phyloP scores from a whole-genome alignment of 2,113 vertebrate genomes.

The Xenus cinereus region DNA sequence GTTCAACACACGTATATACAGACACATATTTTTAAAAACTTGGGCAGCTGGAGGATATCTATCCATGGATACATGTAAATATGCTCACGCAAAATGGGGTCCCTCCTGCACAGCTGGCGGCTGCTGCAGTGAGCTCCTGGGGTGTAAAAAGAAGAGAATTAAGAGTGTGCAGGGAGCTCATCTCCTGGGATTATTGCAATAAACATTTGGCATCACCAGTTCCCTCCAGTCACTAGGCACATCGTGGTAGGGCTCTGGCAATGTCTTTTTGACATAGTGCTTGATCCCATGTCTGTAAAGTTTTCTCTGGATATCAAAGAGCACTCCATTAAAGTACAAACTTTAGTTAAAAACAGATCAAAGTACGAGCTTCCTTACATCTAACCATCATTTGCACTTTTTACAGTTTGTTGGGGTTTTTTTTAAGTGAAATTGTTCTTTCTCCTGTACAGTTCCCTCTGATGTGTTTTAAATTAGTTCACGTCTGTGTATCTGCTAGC shows the following conservation, averaged over 20 bases:
- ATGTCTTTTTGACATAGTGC: neutral
- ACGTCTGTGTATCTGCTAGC: neutral
- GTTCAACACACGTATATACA: neutral
- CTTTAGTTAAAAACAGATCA: neutral
- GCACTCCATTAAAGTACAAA: neutral
- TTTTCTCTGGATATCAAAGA: neutral
- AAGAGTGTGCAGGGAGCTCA: neutral
- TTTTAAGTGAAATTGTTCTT: neutral
- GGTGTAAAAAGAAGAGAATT: neutral
- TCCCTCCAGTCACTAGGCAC: neutral
- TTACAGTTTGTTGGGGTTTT: neutral
- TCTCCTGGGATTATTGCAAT: neutral
- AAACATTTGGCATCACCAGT: neutral
- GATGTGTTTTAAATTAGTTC: neutral
- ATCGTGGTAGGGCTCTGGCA: neutral
- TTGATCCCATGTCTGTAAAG: neutral
- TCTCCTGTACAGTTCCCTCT: neutral
- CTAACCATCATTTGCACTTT: neutral
- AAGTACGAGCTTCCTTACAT: neutral
- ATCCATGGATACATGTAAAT: neutral
- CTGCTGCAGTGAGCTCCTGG: neutral
- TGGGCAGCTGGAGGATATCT: slow-evolving; percentile 18
- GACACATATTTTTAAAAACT: neutral
- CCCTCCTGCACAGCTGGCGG: neutral
- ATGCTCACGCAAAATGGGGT: neutral